Evolutionary conservation across 2,113 vertebrate species (phyloP), one percentile per base, ranked within the genome.

Genomic region (Calidris pygmaea): DNA sequence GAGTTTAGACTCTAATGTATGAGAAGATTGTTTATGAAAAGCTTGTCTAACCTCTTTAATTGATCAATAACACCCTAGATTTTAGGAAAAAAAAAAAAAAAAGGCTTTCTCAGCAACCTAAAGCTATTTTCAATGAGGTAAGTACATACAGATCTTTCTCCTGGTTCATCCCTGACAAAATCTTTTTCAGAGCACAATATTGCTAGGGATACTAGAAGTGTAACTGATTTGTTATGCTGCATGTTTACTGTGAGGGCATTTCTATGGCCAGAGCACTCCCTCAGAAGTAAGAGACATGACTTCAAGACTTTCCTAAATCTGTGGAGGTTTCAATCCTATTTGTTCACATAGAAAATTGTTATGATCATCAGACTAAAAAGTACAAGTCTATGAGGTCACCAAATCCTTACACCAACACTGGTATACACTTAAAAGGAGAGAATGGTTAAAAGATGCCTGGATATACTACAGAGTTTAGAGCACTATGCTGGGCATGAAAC

Each of bases 351-450:
- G 14, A 37, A 86, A 73, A 67, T 12, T 23, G 4, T 9, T 66
- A 12, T 5, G 45, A 80, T 30, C 6, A 12, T 9, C 37, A 74
- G 14, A 41, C 1, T 59, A 37, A 4, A 62, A 70, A 45, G 12
- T 55, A 14, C 27, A 30, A 65, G 8, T 30, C 17, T 37, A 29
- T 53, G 32, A 43, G 5, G 2, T 20, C 32, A 18, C 21, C 0
- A 0, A 56, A 21, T 3, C 21, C 35, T 70, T 29, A 56, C 1
- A 47, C 3, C 6, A 32, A 26, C n/a, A 56, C 8, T 5, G 1
- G 56, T 26, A 5, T 34, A 27, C 3, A 3, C 19, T 73, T 5
- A 21, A 30, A 78, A 75, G 11, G 6, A 79, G 27, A 72, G 30
- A 53, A 77, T 32, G 55, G 7, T 62, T 67, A 67, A 76, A 60